phyloP scores from a whole-genome alignment of 2,888 invertebrate species.

The Heliconius ismenius region DNA sequence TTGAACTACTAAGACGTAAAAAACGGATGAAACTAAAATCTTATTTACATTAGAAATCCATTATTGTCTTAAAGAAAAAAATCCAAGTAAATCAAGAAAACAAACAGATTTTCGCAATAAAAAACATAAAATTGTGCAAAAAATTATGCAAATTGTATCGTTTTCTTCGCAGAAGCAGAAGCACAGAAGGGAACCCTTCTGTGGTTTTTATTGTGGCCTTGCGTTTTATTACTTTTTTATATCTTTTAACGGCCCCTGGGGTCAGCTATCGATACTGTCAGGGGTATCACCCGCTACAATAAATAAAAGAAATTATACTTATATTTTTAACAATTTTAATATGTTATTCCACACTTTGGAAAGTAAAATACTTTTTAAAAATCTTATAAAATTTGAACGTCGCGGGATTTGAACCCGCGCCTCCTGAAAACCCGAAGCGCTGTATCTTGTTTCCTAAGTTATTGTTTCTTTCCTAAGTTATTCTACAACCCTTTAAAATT shows the following conservation, averaged over 20 bases:
- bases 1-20: not conserved
- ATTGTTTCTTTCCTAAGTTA: no score
- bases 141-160: slow-evolving; percentile 53
- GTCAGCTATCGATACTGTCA: slow-evolving; percentile 43
- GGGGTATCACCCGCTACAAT: slow-evolving; percentile 34
- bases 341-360: no score
- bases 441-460: no score
- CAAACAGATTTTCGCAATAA: slow-evolving; percentile 31
- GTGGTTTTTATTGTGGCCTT: slow-evolving; percentile 65
- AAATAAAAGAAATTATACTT: not conserved
- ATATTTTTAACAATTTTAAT: no score
- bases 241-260: slow-evolving; percentile 68
- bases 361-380: no score
- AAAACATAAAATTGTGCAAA: slow-evolving; percentile 44
- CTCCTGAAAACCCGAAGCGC: no score
- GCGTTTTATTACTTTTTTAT: slow-evolving; percentile 81
- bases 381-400: no score
- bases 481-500: no score
- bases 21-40: not conserved
- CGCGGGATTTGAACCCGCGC: no score
- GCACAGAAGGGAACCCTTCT: slow-evolving; percentile 68
- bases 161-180: slow-evolving; percentile 43
- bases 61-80: not conserved
- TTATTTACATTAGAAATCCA: not conserved
- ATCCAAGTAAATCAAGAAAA: slow-evolving; percentile 1